These are phyloP conservation scores for Peromyscus melanophrys DNA, from an alignment of 2,797 vertebrate species.

Conservation along the genomic window DNA sequence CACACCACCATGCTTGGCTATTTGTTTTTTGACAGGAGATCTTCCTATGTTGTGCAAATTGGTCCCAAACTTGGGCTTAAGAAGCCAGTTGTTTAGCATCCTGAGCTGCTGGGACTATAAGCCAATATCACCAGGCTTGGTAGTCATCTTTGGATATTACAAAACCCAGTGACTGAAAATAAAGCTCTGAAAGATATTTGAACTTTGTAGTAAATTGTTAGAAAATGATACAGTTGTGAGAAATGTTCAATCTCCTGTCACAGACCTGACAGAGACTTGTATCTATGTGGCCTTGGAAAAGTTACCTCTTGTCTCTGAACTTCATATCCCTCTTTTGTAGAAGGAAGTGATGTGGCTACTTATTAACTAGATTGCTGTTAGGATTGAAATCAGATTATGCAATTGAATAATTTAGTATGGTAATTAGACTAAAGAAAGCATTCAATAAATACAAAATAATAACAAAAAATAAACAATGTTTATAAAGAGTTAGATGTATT, in stretches of 20 bases:
- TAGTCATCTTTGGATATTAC: neutral
- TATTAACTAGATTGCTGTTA: neutral
- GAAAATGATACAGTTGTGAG: neutral
- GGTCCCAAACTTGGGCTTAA: neutral
- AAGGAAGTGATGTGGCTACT: neutral
- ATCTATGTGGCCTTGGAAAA: neutral
- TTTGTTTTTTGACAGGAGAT: neutral
- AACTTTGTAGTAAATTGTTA: neutral
- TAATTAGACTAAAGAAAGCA: neutral
- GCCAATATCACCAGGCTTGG: too few relatives aligned
- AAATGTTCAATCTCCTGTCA: neutral
- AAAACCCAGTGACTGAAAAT: neutral
- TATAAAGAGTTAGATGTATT: neutral
- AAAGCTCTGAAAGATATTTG: neutral
- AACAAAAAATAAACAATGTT: neutral
- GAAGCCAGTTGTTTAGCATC: too few relatives aligned
- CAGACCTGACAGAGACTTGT: neutral
- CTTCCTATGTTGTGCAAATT: accelerated
- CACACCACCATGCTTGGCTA: neutral
- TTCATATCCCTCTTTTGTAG: neutral
- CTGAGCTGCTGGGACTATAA: neutral
- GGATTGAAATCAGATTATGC: neutral
- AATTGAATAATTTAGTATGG: neutral
- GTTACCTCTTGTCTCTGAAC: neutral
- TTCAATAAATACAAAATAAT: neutral